Conservation (phyloP, 2,113 vertebrate species). For the Passerina amoena region DNA sequence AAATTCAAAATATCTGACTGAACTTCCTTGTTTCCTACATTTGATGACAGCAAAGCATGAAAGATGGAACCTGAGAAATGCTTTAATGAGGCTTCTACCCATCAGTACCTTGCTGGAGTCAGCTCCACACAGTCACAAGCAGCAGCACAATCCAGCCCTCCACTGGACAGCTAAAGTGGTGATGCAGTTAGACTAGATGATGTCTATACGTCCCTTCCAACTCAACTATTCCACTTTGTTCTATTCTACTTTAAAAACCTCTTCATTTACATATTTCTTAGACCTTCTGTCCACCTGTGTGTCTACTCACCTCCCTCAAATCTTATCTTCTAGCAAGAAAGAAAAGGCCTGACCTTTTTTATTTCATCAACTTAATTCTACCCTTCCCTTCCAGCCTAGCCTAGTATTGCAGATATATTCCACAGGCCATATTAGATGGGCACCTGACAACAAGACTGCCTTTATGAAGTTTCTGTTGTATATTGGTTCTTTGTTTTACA, state of each 20-base stretch:
- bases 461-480: not conserved
- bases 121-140: rapidly evolving
- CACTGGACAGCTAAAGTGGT: not conserved
- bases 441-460: not conserved
- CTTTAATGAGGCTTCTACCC: not conserved
- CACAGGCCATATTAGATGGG: not conserved
- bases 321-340: not conserved
- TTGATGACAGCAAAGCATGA: not conserved
- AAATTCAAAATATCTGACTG: not conserved
- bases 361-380: not conserved
- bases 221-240: not conserved
- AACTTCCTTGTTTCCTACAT: not conserved
- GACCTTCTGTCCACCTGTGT: not conserved
- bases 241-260: not conserved
- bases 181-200: not conserved
- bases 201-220: not conserved
- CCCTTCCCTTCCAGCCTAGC: not conserved
- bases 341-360: not conserved
- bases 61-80: not conserved
- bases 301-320: not conserved
- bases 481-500: not conserved
- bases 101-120: not conserved
- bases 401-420: not conserved
- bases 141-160: not conserved
- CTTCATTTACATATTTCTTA: not conserved